Conservation (phyloP, 2,113 vertebrate genomes). For the Mustela nigripes region DNA sequence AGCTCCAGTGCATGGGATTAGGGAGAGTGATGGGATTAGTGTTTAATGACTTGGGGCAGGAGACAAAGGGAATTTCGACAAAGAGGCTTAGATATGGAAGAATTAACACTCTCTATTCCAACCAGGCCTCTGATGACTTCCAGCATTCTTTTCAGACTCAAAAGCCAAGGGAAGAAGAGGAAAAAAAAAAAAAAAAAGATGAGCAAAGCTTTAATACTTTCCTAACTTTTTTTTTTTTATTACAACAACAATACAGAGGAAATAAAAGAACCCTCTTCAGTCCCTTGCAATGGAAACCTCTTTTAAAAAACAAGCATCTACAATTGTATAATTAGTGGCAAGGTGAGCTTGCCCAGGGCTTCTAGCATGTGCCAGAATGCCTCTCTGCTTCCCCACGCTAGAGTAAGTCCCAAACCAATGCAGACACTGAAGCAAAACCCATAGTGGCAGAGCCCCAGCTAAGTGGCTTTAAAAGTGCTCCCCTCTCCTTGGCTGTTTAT, state of each 20-base stretch:
- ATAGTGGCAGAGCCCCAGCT: conserved; percentile 3
- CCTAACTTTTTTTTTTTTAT: conserved; percentile 84
- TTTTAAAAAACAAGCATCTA: conserved; percentile 76
- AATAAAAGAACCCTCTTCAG: conserved; percentile 78
- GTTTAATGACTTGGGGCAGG: conserved; percentile 99
- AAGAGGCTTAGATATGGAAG: conserved; percentile 95
- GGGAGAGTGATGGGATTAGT: conserved; percentile 99
- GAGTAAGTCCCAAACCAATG: conserved; percentile 18
- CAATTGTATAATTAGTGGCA: conserved; percentile 51
- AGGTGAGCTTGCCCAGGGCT: conserved; percentile 51
- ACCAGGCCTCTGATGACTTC: conserved; percentile 89
- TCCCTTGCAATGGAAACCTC: conserved; percentile 82
- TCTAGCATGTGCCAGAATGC: neutral
- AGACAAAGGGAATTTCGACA: conserved; percentile 93
- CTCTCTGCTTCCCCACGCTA: neutral
- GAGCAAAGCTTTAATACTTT: conserved; percentile 83
- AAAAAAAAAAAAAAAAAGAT: conserved; percentile 54
- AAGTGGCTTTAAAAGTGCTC: conserved; percentile 46
- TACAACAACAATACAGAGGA: conserved; percentile 66
- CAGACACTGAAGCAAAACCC: conserved; percentile 6
- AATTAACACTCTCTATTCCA: conserved; percentile 95
- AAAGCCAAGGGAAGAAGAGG: conserved; percentile 74
- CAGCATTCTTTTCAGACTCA: conserved; percentile 89
- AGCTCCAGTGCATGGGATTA: conserved; percentile 96
- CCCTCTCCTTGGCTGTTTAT: conserved; percentile 59